These are phyloP conservation scores for Chelonus insularis DNA, from an alignment of 1,140 invertebrate species.

Conservation along the genomic window DNA sequence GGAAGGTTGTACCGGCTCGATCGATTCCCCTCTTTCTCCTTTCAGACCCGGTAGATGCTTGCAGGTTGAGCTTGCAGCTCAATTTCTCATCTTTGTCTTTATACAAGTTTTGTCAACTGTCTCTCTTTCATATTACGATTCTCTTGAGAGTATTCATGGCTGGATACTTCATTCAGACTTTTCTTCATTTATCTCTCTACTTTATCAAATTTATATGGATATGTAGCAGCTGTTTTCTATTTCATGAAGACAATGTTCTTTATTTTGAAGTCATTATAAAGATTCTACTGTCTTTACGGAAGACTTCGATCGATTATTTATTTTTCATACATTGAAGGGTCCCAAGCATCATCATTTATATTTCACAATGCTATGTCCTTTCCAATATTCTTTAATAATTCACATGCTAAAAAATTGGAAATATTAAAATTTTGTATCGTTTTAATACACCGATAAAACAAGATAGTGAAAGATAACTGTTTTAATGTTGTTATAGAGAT, in stretches of 20 bases:
- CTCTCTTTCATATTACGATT: slow-evolving; percentile 18
- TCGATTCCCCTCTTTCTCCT: slow-evolving; percentile 8
- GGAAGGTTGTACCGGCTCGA: neutral
- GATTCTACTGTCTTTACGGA: slow-evolving; percentile 26
- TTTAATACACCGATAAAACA: too few species aligned
- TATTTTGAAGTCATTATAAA: neutral
- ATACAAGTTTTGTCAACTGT: slow-evolving; percentile 8
- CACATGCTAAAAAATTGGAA: neutral
- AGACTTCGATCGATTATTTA: slow-evolving; percentile 36
- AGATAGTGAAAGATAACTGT: too few species aligned
- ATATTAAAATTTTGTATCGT: too few species aligned
- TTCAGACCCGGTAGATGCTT: neutral
- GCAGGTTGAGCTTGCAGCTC: slow-evolving; percentile 4
- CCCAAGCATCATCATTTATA: slow-evolving; percentile 1
- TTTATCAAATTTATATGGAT: slow-evolving; percentile 8
- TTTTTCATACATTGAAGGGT: slow-evolving; percentile 27
- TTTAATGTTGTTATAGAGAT: too few species aligned
- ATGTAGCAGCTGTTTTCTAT: neutral
- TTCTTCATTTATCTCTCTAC: slow-evolving; percentile 14
- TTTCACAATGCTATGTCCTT: neutral
- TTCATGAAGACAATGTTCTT: slow-evolving; percentile 3
- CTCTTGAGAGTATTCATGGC: slow-evolving; percentile 33
- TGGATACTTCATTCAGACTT: slow-evolving; percentile 33
- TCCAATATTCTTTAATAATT: neutral
- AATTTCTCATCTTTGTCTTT: neutral